These are phyloP conservation scores for Pseudoatta argentina DNA, from an alignment of 1,140 invertebrate genomes.

Conservation along the genomic window DNA sequence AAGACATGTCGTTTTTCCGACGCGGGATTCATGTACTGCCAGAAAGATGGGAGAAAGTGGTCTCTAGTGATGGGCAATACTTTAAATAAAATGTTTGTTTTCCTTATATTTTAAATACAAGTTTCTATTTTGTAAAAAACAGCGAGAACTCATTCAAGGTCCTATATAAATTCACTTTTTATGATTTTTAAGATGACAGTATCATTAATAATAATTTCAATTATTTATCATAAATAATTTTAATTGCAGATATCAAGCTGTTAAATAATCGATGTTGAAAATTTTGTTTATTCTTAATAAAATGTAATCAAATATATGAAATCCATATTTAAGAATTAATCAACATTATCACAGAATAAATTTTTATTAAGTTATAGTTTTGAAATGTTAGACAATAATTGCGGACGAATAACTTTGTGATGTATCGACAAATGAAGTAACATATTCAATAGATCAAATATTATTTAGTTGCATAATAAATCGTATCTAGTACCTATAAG, in stretches of 20 bases:
- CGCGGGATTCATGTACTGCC: too few species aligned
- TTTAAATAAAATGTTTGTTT: too few species aligned
- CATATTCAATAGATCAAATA: slow-evolving; percentile 16
- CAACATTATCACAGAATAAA: neutral
- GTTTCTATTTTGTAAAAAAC: too few species aligned
- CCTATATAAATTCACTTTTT: neutral
- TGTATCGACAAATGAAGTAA: slow-evolving; percentile 16
- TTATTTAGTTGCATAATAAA: slow-evolving; percentile 9
- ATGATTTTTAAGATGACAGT: neutral
- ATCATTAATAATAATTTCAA: too few species aligned
- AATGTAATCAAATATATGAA: slow-evolving; percentile 2
- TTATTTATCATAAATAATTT: slow-evolving; percentile 13
- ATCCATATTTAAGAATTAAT: neutral
- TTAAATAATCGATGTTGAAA: neutral
- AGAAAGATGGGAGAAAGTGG: too few species aligned
- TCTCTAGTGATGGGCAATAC: too few species aligned
- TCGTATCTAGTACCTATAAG: neutral
- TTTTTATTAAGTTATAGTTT: neutral
- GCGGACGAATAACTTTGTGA: neutral
- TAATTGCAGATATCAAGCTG: neutral
- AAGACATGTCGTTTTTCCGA: too few species aligned
- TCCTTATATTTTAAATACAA: too few species aligned
- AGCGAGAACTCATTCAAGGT: too few species aligned
- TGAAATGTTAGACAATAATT: neutral
- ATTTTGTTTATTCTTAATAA: slow-evolving; percentile 1